Base-by-base conservation (phyloP, 2,888 invertebrate genomes). In the Gymnocheta viridis region DNA sequence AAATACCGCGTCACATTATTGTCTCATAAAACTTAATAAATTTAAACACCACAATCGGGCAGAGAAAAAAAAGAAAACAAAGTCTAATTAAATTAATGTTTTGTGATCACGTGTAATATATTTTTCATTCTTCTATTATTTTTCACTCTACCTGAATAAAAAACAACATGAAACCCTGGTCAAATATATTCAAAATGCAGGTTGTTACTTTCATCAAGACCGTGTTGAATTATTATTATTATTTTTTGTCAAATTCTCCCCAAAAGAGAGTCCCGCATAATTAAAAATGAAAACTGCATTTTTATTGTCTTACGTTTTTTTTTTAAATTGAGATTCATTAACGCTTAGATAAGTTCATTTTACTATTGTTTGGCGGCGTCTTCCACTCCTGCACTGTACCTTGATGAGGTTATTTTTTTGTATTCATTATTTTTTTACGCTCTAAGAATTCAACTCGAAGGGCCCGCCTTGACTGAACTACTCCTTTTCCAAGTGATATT, bases 1-100 rank as follows among this genome's bases (percentile, higher is more conserved):
- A 84, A 84, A 84, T 64, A 81, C 80, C 84, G 81, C 80, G 72
- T 69, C 84, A 77, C 81, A 84, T 84, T 73, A 84, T 84, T 81
- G 81, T 81, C 84, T 78, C 81, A 73, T 84, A 84, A 78, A 78
- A 49, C 78, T 84, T 67, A 81, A 77, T 73, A 77, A 70, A 81
- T 67, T 19, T 72, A 69, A 62, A 73, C 22, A 62, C 19, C 49
- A 47, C 54, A 54, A 70, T 51, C n/a, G 51, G 19, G 64, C 35
- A 27, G 27, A 47, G 27, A 76, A 44, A 60, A 10, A 38, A 24
- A 35, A 32, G 70, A 58, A 60, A 64, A 66, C 54, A 54, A 44
- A 83, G 60, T 58, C 58, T 73, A 84, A 81, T 81, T 81, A 81
- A 84, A 78, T 78, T 74, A 51, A 78, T 64, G 77, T 77, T 73